A percentile compares a stretch with the other conserved stretches of the same genome.
phyloP scores from a whole-genome alignment of 2,888 invertebrate species.

The Trachelus iudaicus region DNA sequence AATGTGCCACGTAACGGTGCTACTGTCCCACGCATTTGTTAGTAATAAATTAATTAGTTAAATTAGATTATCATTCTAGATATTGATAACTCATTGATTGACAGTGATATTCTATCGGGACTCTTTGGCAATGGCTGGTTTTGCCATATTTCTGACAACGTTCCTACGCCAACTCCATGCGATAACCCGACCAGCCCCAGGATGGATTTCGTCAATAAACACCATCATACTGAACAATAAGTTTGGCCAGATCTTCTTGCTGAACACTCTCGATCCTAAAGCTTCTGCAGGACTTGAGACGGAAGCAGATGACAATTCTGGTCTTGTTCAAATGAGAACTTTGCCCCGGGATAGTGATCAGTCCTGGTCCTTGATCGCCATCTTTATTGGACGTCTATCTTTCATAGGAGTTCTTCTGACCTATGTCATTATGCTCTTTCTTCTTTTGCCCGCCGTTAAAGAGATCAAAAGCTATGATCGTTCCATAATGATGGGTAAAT shows the following conservation, averaged over 20 bases:
- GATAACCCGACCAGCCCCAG: constrained; percentile 38
- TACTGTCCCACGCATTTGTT: constrained; percentile 71
- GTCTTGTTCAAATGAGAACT: constrained; percentile 29
- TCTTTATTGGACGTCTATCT: constrained; percentile 48
- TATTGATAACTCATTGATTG: background rate
- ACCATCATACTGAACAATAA: constrained; percentile 42
- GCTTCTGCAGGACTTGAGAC: constrained; percentile 43
- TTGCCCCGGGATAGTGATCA: constrained; percentile 23
- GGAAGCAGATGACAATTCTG: constrained; percentile 39
- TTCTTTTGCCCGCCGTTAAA: constrained; percentile 27
- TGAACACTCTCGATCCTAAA: constrained; percentile 49
- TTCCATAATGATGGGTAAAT: background rate
- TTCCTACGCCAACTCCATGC: constrained; percentile 44
- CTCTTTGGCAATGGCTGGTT: constrained; percentile 47
- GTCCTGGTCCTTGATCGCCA: constrained; percentile 43
- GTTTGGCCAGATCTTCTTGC: constrained; percentile 47
- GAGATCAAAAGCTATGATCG: background rate
- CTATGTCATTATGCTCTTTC: constrained; percentile 42
- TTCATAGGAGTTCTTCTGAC: constrained; percentile 37
- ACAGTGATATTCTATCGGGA: constrained; percentile 50
- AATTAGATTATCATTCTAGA: background rate
- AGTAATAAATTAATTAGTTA: constrained; percentile 32
- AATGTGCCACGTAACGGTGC: constrained; percentile 72
- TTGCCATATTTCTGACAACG: constrained; percentile 51
- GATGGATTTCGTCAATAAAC: constrained; percentile 39